These are phyloP conservation scores for Tachypleus tridentatus DNA, from an alignment of 1,140 invertebrate species.

Conservation along the genomic window DNA sequence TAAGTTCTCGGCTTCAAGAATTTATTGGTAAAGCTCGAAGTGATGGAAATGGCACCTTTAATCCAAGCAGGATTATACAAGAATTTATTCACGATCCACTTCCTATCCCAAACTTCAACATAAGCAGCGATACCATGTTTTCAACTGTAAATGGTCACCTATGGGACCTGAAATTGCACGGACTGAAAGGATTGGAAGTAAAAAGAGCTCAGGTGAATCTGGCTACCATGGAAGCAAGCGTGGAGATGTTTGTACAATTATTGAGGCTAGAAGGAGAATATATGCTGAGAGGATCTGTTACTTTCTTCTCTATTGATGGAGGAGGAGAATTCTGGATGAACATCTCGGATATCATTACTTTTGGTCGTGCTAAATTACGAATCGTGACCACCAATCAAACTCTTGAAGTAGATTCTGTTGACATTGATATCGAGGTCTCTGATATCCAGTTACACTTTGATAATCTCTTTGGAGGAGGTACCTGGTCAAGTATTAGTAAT, in stretches of 20 bases:
- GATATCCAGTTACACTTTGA: constrained; percentile 21
- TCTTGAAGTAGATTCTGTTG: constrained; percentile 11
- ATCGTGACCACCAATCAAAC: neutral
- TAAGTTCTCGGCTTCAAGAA: constrained; percentile 3
- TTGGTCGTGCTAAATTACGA: constrained; percentile 8
- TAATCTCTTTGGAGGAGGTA: constrained; percentile 20
- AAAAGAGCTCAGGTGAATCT: constrained; percentile 16
- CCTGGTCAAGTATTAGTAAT: constrained; percentile 13
- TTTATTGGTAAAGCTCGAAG: constrained; percentile 8
- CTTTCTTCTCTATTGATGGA: constrained; percentile 18
- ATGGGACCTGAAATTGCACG: constrained; percentile 14
- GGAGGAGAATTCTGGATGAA: constrained; percentile 26
- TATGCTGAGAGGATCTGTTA: constrained; percentile 17
- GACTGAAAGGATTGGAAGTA: constrained; percentile 15
- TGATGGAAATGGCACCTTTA: constrained; percentile 7
- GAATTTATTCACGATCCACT: constrained; percentile 20
- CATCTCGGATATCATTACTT: constrained; percentile 12
- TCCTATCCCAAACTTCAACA: constrained; percentile 13
- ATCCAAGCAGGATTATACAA: constrained; percentile 11
- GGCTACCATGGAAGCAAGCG: constrained; percentile 15
- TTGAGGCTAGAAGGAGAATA: constrained; percentile 20
- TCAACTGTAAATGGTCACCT: constrained; percentile 12
- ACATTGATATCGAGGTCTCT: constrained; percentile 8
- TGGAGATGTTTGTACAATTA: constrained; percentile 12
- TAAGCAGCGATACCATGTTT: constrained; percentile 11